A percentile compares a stretch with the other conserved stretches of the same genome.
phyloP scores from a whole-genome alignment of 2,797 vertebrate species.

The Galaxias olidus region DNA sequence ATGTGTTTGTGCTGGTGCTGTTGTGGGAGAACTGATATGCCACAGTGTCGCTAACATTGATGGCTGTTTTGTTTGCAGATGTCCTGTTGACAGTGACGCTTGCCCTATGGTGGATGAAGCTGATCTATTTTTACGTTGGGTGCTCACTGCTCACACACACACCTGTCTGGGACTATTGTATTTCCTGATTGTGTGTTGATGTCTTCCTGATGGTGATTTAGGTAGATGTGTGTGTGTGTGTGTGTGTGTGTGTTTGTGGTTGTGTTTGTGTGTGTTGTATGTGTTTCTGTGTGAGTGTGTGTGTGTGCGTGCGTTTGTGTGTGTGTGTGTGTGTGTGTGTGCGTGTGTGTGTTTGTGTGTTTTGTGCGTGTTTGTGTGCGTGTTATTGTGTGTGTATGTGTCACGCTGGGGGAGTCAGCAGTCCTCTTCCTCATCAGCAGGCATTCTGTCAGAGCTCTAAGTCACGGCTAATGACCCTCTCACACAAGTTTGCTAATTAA shows the following conservation, averaged over 20 bases:
- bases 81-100: conserved; percentile 40
- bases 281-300: conserved; percentile 6
- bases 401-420: conserved; percentile 50
- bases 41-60: conserved; percentile 38
- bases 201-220: too few species aligned
- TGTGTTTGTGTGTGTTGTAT: conserved; percentile 14
- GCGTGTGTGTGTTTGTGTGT: background rate
- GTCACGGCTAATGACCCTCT: conserved; percentile 76
- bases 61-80: conserved; percentile 48
- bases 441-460: conserved; percentile 66
- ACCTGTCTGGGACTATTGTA: background rate
- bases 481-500: conserved; percentile 80
- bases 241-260: conserved; percentile 24
- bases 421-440: conserved; percentile 72
- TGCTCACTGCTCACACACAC: too few species aligned
- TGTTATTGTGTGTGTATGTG: conserved; percentile 22
- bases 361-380: background rate
- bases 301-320: background rate
- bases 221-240: conserved; percentile 56
- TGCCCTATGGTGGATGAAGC: background rate
- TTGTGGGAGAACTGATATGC: conserved; percentile 32
- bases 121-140: background rate
- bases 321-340: conserved; percentile 11
- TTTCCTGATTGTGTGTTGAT: background rate
- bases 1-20: conserved; percentile 43